A percentile compares a stretch with the other conserved stretches of the same genome.
These are phyloP conservation scores for Meandrina meandrites DNA, from an alignment of 92 coral and sea anemone species.

Conservation along the genomic window DNA sequence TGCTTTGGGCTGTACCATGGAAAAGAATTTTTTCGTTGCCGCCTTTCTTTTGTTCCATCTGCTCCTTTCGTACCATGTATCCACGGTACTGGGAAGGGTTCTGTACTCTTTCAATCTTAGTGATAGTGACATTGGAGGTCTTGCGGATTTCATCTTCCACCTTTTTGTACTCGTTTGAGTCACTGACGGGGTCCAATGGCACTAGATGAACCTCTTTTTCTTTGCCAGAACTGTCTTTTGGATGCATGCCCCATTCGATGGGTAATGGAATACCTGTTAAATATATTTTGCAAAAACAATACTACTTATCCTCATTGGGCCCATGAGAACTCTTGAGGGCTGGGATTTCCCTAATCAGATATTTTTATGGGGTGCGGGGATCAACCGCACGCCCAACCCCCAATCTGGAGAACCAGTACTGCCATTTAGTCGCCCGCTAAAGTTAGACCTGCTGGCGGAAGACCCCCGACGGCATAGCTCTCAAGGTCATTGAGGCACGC, in stretches of 20 bases:
- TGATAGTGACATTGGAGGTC: constrained; percentile 40
- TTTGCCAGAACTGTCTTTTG: constrained; percentile 55
- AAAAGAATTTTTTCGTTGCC: constrained; percentile 70
- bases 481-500: no score
- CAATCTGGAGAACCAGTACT: no score
- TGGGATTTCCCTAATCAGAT: no score
- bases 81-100: constrained; percentile 59
- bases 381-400: no score
- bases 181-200: constrained; percentile 38
- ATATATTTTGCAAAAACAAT: background rate
- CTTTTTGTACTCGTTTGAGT: constrained; percentile 55
- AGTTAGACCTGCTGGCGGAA: no score
- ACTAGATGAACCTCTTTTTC: constrained; percentile 67
- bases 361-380: no score
- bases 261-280: constrained; percentile 58
- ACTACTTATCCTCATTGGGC: no score
- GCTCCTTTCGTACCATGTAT: constrained; percentile 59
- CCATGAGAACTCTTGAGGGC: no score
- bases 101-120: constrained; percentile 75
- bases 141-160: constrained; percentile 36
- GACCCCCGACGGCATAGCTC: no score
- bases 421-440: no score
- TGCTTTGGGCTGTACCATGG: constrained; percentile 66
- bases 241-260: constrained; percentile 69
- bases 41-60: constrained; percentile 72